phyloP scores from a whole-genome alignment of 1,140 invertebrate genomes.

The Hycleus cichorii region DNA sequence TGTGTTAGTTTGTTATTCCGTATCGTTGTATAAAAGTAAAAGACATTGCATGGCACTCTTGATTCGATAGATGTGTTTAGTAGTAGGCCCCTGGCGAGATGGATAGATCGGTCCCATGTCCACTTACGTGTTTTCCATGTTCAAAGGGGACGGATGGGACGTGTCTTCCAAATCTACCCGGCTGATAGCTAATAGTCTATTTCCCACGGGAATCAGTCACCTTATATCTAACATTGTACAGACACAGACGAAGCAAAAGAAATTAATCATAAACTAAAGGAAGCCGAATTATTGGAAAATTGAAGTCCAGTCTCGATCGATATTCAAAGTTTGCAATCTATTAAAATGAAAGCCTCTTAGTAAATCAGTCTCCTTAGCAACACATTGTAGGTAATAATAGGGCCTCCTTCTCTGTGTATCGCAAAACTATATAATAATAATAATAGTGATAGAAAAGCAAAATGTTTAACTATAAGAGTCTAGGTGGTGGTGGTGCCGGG shows the following conservation, averaged over 20 bases:
- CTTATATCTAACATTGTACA: not conserved
- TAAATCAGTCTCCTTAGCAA: no score
- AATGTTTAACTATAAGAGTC: no score
- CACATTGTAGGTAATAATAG: no score
- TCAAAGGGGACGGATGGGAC: conserved; percentile 18
- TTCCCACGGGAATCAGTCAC: conserved; percentile 17
- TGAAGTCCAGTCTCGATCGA: no score
- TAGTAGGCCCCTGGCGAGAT: conserved; percentile 23
- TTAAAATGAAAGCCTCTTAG: no score
- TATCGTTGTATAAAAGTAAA: not conserved
- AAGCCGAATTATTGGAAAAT: no score
- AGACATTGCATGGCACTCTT: conserved; percentile 28
- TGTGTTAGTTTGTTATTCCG: not conserved
- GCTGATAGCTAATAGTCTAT: conserved; percentile 24
- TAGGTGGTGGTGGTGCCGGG: not conserved
- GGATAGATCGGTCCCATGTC: conserved; percentile 35
- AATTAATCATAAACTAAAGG: not conserved
- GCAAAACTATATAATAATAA: no score
- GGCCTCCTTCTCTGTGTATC: no score
- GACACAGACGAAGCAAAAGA: not conserved
- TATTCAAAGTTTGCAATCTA: no score
- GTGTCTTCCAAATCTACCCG: conserved; percentile 13
- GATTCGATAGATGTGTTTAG: conserved; percentile 26
- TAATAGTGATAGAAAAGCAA: no score
- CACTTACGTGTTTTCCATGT: conserved; percentile 35